Evolutionary conservation across 2,888 invertebrate species (phyloP).

Genomic region (Drosophila anomalata): DNA sequence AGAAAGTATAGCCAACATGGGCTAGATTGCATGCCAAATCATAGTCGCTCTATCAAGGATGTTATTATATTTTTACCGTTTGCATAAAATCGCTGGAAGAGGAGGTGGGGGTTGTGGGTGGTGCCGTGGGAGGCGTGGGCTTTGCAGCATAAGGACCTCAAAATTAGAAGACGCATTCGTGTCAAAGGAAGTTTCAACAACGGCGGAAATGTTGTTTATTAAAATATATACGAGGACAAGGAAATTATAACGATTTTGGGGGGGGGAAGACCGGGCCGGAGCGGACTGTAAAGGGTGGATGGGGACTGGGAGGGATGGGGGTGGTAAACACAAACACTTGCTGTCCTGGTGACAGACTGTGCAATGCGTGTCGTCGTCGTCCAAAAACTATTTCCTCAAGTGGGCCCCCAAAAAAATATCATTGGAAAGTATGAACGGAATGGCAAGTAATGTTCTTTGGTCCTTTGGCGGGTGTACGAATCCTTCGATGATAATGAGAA

Average conservation of each 20-base stretch:
- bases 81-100: constrained; percentile 23
- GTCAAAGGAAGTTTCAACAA: constrained; percentile 74
- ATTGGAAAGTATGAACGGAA: constrained; percentile 31
- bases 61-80: constrained; percentile 28
- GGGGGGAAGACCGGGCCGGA: constrained; percentile 20
- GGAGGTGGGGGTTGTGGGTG: not conserved
- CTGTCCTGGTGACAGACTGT: constrained; percentile 83
- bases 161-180: constrained; percentile 65
- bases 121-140: constrained; percentile 24
- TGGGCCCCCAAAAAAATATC: constrained; percentile 42
- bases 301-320: constrained; percentile 2
- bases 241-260: constrained; percentile 62
- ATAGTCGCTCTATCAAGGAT: constrained; percentile 45
- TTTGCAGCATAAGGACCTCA: constrained; percentile 61
- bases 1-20: constrained; percentile 47
- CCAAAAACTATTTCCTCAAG: constrained; percentile 47
- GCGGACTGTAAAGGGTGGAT: not conserved
- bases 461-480: constrained; percentile 8
- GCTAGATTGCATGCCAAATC: constrained; percentile 61
- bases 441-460: constrained; percentile 14
- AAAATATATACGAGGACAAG: constrained; percentile 74
- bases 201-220: constrained; percentile 68
- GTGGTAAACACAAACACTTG: constrained; percentile 50
- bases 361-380: constrained; percentile 79
- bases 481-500: constrained; percentile 27